Conservation (phyloP, 2,888 invertebrate genomes). For the Pycnomerus fuliginosus region DNA sequence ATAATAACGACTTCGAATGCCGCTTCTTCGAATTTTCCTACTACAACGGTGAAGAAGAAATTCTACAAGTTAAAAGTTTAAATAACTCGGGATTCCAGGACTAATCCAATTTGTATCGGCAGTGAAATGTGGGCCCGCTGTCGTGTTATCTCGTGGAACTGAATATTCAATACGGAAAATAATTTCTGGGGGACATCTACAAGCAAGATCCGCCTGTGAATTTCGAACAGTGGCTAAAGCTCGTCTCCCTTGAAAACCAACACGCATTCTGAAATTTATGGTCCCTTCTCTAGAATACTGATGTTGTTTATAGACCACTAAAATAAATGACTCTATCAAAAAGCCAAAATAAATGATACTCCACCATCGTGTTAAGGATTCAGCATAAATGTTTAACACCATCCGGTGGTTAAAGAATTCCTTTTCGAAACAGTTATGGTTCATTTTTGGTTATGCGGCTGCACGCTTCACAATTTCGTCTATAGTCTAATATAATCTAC, state of each 20-base stretch:
- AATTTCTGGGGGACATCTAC: conserved; percentile 27
- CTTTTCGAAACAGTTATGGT: neutral
- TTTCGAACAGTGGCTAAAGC: conserved; percentile 30
- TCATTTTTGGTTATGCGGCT: neutral
- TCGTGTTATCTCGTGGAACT: too few species aligned
- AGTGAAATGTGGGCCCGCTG: neutral
- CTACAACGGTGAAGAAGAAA: too few species aligned
- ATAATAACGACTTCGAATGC: conserved; percentile 7
- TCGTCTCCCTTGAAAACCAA: conserved; percentile 26
- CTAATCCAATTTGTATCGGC: neutral
- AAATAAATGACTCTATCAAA: conserved; percentile 24
- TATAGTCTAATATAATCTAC: too few species aligned
- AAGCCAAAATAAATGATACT: conserved; percentile 22
- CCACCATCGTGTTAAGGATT: conserved; percentile 18
- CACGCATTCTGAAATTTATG: conserved; percentile 30
- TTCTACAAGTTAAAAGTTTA: too few species aligned
- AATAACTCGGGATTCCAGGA: neutral
- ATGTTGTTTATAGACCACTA: conserved; percentile 25
- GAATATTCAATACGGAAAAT: conserved; percentile 23
- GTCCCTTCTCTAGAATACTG: conserved; percentile 26
- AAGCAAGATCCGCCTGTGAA: conserved; percentile 23
- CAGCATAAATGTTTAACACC: conserved; percentile 21
- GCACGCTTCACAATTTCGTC: too few species aligned
- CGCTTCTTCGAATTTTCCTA: too few species aligned
- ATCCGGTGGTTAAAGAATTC: too few species aligned